Evolutionary conservation across 2,113 vertebrate species (phyloP).

Genomic region (Ochotona princeps): DNA sequence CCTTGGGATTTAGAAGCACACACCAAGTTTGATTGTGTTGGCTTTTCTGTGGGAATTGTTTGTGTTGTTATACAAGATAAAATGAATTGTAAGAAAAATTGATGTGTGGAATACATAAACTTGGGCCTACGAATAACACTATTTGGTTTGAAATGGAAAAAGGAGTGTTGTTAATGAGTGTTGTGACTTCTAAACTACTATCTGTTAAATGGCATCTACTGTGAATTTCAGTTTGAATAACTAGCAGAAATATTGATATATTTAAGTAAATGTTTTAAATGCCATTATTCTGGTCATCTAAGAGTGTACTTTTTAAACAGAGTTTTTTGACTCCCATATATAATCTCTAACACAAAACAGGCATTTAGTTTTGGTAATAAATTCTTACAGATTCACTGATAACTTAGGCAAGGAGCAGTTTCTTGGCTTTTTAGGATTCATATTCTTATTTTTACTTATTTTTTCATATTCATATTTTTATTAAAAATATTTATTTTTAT

Average conservation of each 20-base stretch:
- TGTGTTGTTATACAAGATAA: conserved; percentile 57
- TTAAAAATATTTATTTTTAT: too few species aligned
- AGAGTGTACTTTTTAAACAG: conserved; percentile 3
- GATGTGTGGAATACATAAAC: neutral
- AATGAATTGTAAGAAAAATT: conserved; percentile 56
- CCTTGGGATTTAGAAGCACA: conserved; percentile 30
- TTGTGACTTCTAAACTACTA: neutral
- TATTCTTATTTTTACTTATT: neutral
- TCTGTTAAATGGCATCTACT: neutral
- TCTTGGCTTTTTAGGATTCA: neutral
- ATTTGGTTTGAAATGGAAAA: conserved; percentile 20
- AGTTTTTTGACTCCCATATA: neutral
- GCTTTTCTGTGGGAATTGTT: conserved; percentile 31
- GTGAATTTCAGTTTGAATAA: neutral
- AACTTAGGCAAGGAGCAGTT: conserved; percentile 6
- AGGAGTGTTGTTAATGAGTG: neutral
- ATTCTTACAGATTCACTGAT: conserved; percentile 34
- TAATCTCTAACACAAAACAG: neutral
- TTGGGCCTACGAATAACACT: conserved; percentile 57
- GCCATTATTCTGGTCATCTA: conserved; percentile 49
- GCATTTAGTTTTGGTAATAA: conserved; percentile 58
- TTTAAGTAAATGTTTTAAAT: conserved; percentile 59
- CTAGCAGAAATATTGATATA: conserved; percentile 22
- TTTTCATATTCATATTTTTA: neutral
- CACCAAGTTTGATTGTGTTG: conserved; percentile 38